A percentile compares a stretch with the other conserved stretches of the same genome.
Conservation (phyloP, 2,113 vertebrate genomes). For the Pelvicachromis taeniatus region DNA sequence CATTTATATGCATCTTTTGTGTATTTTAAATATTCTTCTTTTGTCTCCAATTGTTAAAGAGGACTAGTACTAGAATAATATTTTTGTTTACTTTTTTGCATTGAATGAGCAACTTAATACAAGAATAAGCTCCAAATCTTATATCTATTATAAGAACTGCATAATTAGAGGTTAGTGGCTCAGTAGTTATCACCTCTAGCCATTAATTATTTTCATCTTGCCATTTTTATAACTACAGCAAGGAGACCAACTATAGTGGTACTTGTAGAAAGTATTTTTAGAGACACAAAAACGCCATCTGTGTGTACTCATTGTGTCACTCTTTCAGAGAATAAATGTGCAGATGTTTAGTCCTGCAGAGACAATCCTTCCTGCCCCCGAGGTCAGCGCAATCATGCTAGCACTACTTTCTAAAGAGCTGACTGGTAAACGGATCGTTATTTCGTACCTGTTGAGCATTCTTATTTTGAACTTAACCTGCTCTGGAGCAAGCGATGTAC, state of each 20-base stretch:
- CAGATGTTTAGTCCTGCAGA: not conserved
- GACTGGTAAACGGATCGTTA: not conserved
- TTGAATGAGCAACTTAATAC: not conserved
- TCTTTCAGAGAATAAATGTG: not conserved
- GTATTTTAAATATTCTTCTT: not conserved
- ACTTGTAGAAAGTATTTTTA: not conserved
- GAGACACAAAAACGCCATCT: not conserved
- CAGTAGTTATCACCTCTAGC: not conserved
- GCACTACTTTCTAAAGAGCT: rapidly evolving
- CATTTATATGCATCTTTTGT: not conserved
- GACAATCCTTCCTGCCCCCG: rapidly evolving
- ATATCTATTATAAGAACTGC: not conserved
- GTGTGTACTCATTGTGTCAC: not conserved
- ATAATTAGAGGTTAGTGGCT: not conserved
- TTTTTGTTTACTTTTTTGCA: not conserved
- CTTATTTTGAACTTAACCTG: not conserved
- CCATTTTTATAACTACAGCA: not conserved
- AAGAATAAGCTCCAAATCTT: not conserved
- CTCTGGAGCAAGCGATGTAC: not conserved
- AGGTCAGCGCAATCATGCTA: not conserved
- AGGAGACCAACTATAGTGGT: not conserved
- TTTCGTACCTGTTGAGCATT: rapidly evolving
- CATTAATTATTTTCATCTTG: not conserved
- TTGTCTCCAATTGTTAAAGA: not conserved
- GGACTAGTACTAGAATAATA: not conserved